Conservation (phyloP, 2,888 invertebrate genomes). For the Spodoptera picta region DNA sequence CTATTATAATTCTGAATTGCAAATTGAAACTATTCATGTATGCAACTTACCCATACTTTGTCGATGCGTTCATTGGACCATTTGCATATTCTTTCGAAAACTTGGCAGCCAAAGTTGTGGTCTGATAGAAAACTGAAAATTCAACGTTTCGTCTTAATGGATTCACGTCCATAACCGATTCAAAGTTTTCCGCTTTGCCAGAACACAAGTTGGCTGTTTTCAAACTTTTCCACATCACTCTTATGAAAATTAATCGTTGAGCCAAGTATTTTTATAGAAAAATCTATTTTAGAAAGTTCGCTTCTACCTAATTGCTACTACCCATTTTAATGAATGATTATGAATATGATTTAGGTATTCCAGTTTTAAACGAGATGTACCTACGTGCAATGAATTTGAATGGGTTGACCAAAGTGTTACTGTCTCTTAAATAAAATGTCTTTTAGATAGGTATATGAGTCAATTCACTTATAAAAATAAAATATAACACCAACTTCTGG, state of each 20-base stretch:
- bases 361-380: too few species aligned
- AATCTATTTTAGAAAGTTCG: conserved; percentile 10
- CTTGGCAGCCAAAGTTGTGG: conserved; percentile 38
- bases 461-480: too few species aligned
- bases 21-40: conserved; percentile 9
- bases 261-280: conserved; percentile 21
- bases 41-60: not conserved
- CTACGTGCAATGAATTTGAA: too few species aligned
- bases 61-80: conserved; percentile 16
- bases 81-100: conserved; percentile 46
- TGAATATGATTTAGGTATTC: too few species aligned
- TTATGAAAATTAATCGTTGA: conserved; percentile 51
- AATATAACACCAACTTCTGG: too few species aligned
- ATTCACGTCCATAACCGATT: conserved; percentile 52
- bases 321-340: not conserved
- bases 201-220: conserved; percentile 43
- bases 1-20: not conserved
- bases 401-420: too few species aligned
- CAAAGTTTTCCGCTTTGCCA: conserved; percentile 51
- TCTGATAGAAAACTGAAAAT: conserved; percentile 54
- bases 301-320: conserved; percentile 11
- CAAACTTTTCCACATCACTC: conserved; percentile 42
- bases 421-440: too few species aligned
- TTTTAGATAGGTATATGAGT: too few species aligned
- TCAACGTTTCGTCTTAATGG: conserved; percentile 52